Evolutionary conservation across 1,140 invertebrate species (phyloP).

Genomic region (Cardiocondyla obscurior): DNA sequence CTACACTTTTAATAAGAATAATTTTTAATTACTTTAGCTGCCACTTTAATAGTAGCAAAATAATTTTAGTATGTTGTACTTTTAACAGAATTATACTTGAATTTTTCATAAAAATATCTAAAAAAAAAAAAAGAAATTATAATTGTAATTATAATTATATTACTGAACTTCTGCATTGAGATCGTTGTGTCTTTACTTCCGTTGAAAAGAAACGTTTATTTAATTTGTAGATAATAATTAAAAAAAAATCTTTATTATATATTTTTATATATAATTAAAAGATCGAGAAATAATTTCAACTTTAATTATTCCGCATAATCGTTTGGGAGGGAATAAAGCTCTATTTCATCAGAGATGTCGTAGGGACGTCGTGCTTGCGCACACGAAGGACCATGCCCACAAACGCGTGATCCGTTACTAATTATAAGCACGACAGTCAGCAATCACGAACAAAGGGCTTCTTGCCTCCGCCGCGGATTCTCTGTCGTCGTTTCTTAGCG

Average conservation of each 20-base stretch:
- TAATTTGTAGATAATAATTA: not conserved
- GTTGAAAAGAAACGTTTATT: not conserved
- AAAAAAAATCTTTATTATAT: not conserved
- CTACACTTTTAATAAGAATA: not conserved
- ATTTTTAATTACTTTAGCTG: not conserved
- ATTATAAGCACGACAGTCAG: slow-evolving; percentile 77
- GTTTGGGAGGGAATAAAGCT: not conserved
- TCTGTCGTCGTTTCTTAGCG: slow-evolving; percentile 22
- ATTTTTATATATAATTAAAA: not conserved
- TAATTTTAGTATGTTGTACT: not conserved
- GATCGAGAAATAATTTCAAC: not conserved
- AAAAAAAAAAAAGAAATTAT: not conserved
- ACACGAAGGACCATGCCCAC: not conserved
- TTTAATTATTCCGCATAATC: not conserved
- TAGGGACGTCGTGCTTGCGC: not conserved
- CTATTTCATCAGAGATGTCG: not conserved
- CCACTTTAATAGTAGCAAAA: not conserved
- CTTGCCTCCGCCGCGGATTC: slow-evolving; percentile 32
- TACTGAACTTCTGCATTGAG: not conserved
- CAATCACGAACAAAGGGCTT: slow-evolving; percentile 76
- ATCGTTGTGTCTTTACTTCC: slow-evolving; percentile 10
- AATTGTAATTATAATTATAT: no score
- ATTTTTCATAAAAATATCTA: no score
- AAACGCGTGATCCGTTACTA: slow-evolving; percentile 71
- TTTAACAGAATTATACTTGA: not conserved